phyloP scores from a whole-genome alignment of 2,888 invertebrate species.

The Chorisops tibialis region DNA sequence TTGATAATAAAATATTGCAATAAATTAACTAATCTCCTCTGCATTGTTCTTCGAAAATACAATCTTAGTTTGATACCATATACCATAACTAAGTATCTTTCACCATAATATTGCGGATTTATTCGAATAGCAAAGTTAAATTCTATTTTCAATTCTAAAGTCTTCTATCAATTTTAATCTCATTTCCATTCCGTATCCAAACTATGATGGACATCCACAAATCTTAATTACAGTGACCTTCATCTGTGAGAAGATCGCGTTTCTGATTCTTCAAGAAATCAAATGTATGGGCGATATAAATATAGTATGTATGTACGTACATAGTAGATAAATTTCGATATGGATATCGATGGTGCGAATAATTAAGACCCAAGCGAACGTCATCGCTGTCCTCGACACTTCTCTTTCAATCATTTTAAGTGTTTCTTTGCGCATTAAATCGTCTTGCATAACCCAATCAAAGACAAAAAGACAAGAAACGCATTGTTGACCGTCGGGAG shows the following conservation, averaged over 20 bases:
- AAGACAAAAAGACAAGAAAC: background rate
- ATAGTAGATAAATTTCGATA: background rate
- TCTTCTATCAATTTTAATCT: too few relatives aligned
- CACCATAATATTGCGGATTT: too few relatives aligned
- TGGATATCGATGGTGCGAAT: background rate
- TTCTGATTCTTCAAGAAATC: background rate
- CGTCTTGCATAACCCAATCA: slow-evolving; percentile 30
- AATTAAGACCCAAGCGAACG: slow-evolving; percentile 2
- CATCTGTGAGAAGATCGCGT: slow-evolving; percentile 19
- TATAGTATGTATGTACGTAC: background rate
- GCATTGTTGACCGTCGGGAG: background rate
- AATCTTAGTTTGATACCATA: too few relatives aligned
- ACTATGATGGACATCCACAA: slow-evolving; percentile 16
- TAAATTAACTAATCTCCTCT: too few relatives aligned
- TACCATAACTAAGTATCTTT: too few relatives aligned
- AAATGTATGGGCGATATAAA: background rate
- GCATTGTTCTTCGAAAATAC: too few relatives aligned
- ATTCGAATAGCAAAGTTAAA: too few relatives aligned
- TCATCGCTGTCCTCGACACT: slow-evolving; percentile 25
- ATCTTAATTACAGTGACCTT: slow-evolving; percentile 23
- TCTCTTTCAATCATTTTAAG: slow-evolving; percentile 12
- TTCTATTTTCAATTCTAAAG: too few relatives aligned
- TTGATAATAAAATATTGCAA: too few relatives aligned
- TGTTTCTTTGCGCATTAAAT: slow-evolving; percentile 6
- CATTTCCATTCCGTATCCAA: too few relatives aligned